Evolutionary conservation across 2,888 invertebrate species (phyloP), one percentile per base, ranked within the genome.

Genomic region (Aspidiotus rigidus): DNA sequence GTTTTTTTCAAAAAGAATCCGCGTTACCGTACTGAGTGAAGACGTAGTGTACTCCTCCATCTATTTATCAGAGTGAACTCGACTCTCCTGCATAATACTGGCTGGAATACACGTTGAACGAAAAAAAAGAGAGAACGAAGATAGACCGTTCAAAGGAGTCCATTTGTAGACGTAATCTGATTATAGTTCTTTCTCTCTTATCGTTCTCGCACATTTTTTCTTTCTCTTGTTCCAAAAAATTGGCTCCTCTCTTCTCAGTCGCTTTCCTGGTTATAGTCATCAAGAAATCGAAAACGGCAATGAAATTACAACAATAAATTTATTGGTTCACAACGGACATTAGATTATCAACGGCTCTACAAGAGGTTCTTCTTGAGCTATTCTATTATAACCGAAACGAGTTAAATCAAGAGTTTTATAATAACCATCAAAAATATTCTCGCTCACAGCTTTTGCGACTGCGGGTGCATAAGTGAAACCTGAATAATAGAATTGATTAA

Each of bases 391-490:
- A 40, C 84, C 81, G 74, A 94, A 83, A 75, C 89, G 83, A 0
- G 84, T 82, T 72, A 97, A 80, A 79, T 97, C 90, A 71, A 95
- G 87, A 0, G 87, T 87, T 69, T 81, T 79, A 77, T 82, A 99
- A 62, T 82, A 80, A 9, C 87, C 85, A 75, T 96, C 88, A 72
- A 91, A 79, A 57, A 96, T 84, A 64, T 91, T 77, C 80, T 99
- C 98, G 73, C 88, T 83, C 42, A 95, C 78, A 0, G 93, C 93
- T 77, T 92, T 83, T 11, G 96, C 99, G 28, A 94, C 87, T 0
- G 93, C 97, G n/a, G 96, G 88, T 5, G 94, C 84, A 78, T 96
- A 94, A 79, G 95, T 93, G 73, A 93, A 86, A 69, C 91, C 93
- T 86, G 76, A 69, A 66, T 28, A 59, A 28, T 28, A 28, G 28